Percentiles rank a stretch among this genome's conserved stretches.
phyloP scores from a whole-genome alignment of 2,888 invertebrate species.

The Rambutsinella grinnellia region DNA sequence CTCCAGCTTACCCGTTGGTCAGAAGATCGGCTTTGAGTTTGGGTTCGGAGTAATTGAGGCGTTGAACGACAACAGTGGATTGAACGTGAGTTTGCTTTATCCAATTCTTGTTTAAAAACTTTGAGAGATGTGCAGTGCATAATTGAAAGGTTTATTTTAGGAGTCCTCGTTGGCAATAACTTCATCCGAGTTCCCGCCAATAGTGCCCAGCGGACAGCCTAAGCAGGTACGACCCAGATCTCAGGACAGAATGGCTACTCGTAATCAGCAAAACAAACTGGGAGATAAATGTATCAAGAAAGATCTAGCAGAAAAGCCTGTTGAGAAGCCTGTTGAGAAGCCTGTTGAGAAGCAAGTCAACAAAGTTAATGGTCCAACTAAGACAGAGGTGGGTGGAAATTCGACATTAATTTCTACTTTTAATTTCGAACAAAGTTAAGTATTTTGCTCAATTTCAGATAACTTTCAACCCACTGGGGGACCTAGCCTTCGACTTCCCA shows the following conservation, averaged over 20 bases:
- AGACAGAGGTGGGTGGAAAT: not conserved
- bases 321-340: not conserved
- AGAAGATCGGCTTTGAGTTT: conserved; percentile 47
- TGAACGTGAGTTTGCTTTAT: conserved; percentile 8
- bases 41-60: conserved; percentile 56
- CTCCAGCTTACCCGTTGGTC: conserved; percentile 39
- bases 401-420: too few relatives aligned
- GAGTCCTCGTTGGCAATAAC: too few relatives aligned
- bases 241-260: conserved; percentile 7
- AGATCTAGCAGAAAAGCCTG: not conserved
- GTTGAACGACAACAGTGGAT: conserved; percentile 23
- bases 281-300: too few relatives aligned
- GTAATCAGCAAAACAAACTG: not conserved
- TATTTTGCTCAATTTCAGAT: too few relatives aligned
- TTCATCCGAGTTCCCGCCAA: not conserved
- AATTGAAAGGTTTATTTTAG: too few relatives aligned
- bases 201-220: not conserved
- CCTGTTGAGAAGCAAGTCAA: too few relatives aligned
- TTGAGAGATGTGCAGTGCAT: too few relatives aligned
- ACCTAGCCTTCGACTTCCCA: too few relatives aligned
- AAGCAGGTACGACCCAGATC: conserved; percentile 1
- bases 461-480: too few relatives aligned
- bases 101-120: too few relatives aligned
- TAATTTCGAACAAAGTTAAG: not conserved
- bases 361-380: too few relatives aligned